Conservation (phyloP, 2,113 vertebrate genomes). For the Heteronetta atricapilla region DNA sequence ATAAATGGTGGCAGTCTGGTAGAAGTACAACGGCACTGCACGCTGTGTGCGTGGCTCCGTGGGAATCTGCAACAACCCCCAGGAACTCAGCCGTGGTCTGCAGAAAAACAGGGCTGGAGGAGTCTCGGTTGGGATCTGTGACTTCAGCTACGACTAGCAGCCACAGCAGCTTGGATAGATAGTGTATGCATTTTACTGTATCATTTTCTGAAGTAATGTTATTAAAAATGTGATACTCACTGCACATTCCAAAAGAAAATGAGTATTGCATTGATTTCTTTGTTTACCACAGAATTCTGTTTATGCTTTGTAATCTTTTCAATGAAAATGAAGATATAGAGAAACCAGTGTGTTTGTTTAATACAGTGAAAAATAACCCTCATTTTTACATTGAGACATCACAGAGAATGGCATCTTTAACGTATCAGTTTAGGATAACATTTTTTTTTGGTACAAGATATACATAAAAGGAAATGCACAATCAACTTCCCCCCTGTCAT, state of each 20-base stretch:
- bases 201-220: not conserved
- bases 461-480: not conserved
- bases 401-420: not conserved
- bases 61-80: fast-evolving
- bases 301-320: not conserved
- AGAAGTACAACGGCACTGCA: fast-evolving
- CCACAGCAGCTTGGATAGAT: not conserved
- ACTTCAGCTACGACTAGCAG: not conserved
- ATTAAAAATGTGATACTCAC: not conserved
- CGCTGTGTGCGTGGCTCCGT: fast-evolving
- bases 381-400: not conserved
- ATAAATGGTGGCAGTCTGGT: fast-evolving
- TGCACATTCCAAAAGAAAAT: not conserved
- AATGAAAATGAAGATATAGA: not conserved
- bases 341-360: not conserved
- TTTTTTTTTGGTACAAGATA: not conserved
- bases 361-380: not conserved
- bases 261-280: not conserved
- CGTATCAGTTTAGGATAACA: not conserved
- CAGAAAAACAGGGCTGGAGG: fast-evolving
- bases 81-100: fast-evolving
- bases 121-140: not conserved
- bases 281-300: not conserved
- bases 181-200: not conserved
- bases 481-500: not conserved